Base-by-base conservation (phyloP, 2,113 vertebrate species). In the Callionymus lyra region DNA sequence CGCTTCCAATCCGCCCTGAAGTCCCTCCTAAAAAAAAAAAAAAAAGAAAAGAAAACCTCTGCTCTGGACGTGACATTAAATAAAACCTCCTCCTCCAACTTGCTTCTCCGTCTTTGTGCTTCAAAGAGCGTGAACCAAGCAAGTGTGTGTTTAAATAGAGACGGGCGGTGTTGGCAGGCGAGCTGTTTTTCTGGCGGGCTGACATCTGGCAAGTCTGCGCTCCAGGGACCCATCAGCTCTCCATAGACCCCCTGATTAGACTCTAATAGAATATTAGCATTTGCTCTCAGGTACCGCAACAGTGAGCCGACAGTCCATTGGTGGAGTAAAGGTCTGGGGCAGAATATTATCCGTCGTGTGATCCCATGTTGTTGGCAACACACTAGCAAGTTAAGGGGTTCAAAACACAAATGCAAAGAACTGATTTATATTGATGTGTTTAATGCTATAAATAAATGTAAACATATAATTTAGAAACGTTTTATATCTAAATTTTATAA, bases 211-310 rank as follows among this genome's bases (percentile, higher is more conserved):
- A 83, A 79, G 56, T 80, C 77, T 54, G 67, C 64, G 82, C 86
- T 85, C 84, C 68, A 81, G 88, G 85, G 88, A 87, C 77, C 76
- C 76, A 82, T 82, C 76, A 81, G 79, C 76, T 84, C 86, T 86
- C 83, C 80, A 74, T 49, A 85, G 85, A 86, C 77, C 79, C 74
- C 70, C 80, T 87, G 81, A 87, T 87, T 87, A 84, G 82, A 66
- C 85, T 86, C 81, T 88, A 88, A 89, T 89, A 88, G 88, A 89
- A 88, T 87, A 88, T 86, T 85, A 86, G 83, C 85, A 85, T 86
- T 85, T 83, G 83, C 82, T 87, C 84, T 82, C 81, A 84, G 85
- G 84, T 85, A 84, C 75, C 76, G 81, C 74, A 79, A 75, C 65
- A 70, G 67, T 63, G 76, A 74, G 69, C 75, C 52, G 43, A 4